Percentiles rank a stretch among this genome's conserved stretches.
Conservation (phyloP, 2,888 invertebrate genomes). For the Alcis repandata region DNA sequence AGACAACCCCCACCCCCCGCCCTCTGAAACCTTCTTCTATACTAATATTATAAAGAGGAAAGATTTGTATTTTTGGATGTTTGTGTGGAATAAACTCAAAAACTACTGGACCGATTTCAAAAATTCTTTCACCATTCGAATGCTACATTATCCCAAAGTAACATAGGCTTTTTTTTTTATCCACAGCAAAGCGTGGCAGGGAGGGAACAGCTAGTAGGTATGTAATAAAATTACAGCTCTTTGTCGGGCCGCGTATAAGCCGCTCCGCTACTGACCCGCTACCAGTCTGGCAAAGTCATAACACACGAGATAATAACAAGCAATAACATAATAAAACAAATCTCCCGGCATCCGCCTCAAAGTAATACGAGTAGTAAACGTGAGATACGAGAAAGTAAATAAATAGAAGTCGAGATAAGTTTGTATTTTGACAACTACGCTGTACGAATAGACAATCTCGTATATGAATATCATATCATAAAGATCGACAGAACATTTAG, state of each 20-base stretch:
- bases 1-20: too few species aligned
- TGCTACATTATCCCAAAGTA: too few species aligned
- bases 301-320: slow-evolving; percentile 2
- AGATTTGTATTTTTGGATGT: too few species aligned
- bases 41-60: too few species aligned
- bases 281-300: neutral
- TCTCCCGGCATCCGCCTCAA: slow-evolving; percentile 6
- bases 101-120: too few species aligned
- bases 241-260: neutral
- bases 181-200: too few species aligned
- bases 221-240: too few species aligned
- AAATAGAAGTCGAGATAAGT: slow-evolving; percentile 17
- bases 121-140: too few species aligned
- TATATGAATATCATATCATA: neutral
- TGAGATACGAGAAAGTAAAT: slow-evolving; percentile 22
- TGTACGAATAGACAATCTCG: neutral
- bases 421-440: slow-evolving; percentile 15
- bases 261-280: neutral
- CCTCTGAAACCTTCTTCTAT: too few species aligned
- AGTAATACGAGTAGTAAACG: slow-evolving; percentile 12
- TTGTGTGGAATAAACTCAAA: too few species aligned
- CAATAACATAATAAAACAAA: slow-evolving; percentile 12
- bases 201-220: too few species aligned
- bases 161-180: too few species aligned
- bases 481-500: neutral